Percentiles rank a stretch among this genome's conserved stretches.
Conservation (phyloP, 2,797 vertebrate species). For the Trachurus trachurus region DNA sequence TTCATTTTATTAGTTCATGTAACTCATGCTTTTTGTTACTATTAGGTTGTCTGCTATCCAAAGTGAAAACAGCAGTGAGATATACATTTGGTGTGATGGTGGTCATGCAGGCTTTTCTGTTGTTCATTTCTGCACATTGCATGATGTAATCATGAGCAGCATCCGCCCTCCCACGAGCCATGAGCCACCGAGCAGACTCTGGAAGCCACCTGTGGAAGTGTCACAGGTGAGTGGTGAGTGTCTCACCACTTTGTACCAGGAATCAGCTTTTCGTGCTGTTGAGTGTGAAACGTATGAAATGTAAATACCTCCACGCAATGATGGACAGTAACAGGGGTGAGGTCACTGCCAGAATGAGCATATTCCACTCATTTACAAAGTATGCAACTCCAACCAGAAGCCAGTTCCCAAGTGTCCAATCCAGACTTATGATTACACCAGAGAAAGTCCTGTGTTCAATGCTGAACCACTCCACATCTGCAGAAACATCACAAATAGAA, state of each 20-base stretch:
- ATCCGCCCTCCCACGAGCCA: slow-evolving; percentile 69
- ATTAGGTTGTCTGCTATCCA: not conserved
- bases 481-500: not conserved
- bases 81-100: slow-evolving; percentile 64
- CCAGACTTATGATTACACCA: slow-evolving; percentile 73
- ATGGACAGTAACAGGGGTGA: slow-evolving; percentile 85
- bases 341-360: slow-evolving; percentile 76
- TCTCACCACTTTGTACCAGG: not conserved
- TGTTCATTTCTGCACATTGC: slow-evolving; percentile 77
- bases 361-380: slow-evolving; percentile 77
- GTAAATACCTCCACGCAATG: slow-evolving; percentile 49
- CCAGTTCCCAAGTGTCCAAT: slow-evolving; percentile 78
- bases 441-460: slow-evolving; percentile 74
- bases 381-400: slow-evolving; percentile 69
- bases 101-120: slow-evolving; percentile 57
- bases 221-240: slow-evolving; percentile 6
- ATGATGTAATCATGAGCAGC: slow-evolving; percentile 76
- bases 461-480: slow-evolving; percentile 78
- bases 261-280: not conserved
- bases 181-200: slow-evolving; percentile 82
- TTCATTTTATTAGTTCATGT: not conserved
- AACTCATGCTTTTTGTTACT: not conserved
- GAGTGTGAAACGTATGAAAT: not conserved
- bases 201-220: slow-evolving; percentile 74
- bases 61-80: not conserved